Base-by-base conservation (phyloP, 2,113 vertebrate genomes). In the Garra rufa region DNA sequence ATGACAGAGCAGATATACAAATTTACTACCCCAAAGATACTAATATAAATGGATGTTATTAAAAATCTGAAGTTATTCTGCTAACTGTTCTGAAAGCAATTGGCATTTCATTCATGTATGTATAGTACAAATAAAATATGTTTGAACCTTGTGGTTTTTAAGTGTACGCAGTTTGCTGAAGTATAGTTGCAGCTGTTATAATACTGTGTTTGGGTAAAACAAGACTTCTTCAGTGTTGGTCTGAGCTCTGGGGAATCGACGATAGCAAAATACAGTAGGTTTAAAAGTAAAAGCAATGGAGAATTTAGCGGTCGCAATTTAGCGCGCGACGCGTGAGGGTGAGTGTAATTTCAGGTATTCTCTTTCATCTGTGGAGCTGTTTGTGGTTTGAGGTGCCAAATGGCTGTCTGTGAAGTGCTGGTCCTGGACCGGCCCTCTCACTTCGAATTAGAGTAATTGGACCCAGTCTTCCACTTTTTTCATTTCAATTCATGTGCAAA, bases 401-500 rank as follows among this genome's bases (percentile, higher is more conserved):
- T 88, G 83, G 87, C 87, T 90, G 67, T n/a, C 89, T 86, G 76
- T 79, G 77, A 83, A 82, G 79, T 88, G 85, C 81, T 88, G 65
- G 84, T 83, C 76, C 85, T 90, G 89, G 84, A 86, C 74, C 63
- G 21, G 86, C 70, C 80, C 69, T 44, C 89, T 89, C 87, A 26
- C 75, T 87, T 88, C 91, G 88, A 94, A 93, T 92, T 89, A 28
- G 75, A 85, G 89, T 92, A 94, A 94, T 93, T 94, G 91, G 91
- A 89, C 85, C 38, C n/a, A 43, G 84, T 88, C 87, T 86, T 90
- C 86, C 91, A 88, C 87, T 90, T 92, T 88, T 90, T 84, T 83
- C 10, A 88, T 89, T 89, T 63, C 90, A 90, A 94, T 93, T 93
- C 90, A 92, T 91, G 89, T 92, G 91, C 91, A 93, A 94, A 93